Evolutionary conservation across 2,113 vertebrate genomes (phyloP), one percentile per base, ranked within the genome.

Genomic region (Chloropsis cyanopogon): DNA sequence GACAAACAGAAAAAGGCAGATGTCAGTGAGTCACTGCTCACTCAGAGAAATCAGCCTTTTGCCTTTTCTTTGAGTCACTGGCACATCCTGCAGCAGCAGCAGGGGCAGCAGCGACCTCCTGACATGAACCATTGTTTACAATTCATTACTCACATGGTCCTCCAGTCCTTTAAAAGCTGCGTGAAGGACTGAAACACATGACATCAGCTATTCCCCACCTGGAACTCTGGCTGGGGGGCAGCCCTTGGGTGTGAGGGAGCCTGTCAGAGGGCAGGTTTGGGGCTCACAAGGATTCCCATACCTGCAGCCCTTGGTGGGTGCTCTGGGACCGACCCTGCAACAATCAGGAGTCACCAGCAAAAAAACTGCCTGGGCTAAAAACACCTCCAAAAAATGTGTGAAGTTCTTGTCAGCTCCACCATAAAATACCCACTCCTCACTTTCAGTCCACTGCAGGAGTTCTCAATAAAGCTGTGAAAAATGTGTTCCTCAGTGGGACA

Each of bases 1-100:
- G 66, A 82, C 60, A 87, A 96, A 95, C 52, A 94, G 95, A 79
- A 94, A 84, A 92, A 92, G 70, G 88, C 96, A 94, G 90, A 93
- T 53, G 76, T 82, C 89, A 82, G 6, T 95, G 88, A 95, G 56
- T 96, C 95, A 88, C 16, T 21, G 35, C 73, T 75, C n/a, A 24
- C 71, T 70, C 49, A 78, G 49, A 91, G 50, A 86, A 78, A 78
- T 53, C 76, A 93, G 90, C 59, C 82, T 8, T 91, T 93, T 82
- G 78, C 89, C 94, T 93, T 91, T 83, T 78, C 87, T 85, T 91
- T 82, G 76, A 91, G 68, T 82, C 85, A 70, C 50, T 71, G 77
- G 79, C 90, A 86, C 20, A 59, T 93, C 72, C 91, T 93, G n/a
- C 53, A 90, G 81, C 93, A 92, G 61, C 63, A 92, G 24, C 56